These are phyloP conservation scores for Ctenicera cuprea DNA, from an alignment of 2,888 invertebrate genomes.

Conservation along the genomic window DNA sequence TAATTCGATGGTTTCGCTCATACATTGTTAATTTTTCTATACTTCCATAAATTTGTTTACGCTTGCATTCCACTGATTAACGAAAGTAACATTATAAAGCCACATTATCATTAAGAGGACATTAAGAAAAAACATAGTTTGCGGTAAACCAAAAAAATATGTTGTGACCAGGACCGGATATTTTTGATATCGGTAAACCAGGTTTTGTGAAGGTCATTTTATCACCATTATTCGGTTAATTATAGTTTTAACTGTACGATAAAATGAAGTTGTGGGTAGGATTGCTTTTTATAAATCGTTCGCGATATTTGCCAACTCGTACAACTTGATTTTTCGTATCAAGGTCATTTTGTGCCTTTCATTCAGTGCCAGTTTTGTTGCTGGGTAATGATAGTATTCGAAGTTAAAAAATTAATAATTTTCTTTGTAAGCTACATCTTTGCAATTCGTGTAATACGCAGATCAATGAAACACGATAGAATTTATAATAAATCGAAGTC, in stretches of 20 bases:
- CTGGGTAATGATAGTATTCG: not conserved
- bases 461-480: too few relatives aligned
- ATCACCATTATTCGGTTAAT: conserved; percentile 29
- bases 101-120: not conserved
- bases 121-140: conserved; percentile 21
- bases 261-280: conserved; percentile 7
- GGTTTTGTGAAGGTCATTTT: conserved; percentile 30
- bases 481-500: too few relatives aligned
- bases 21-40: not conserved
- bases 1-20: not conserved
- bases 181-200: conserved; percentile 11
- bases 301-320: conserved; percentile 17
- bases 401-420: too few relatives aligned
- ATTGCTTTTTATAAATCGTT: conserved; percentile 3
- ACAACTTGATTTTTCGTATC: conserved; percentile 18
- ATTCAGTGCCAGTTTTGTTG: conserved; percentile 13
- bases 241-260: conserved; percentile 15
- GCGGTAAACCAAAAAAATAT: conserved; percentile 23
- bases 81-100: too few relatives aligned
- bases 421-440: too few relatives aligned
- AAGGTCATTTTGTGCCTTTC: conserved; percentile 20
- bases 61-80: too few relatives aligned
- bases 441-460: too few relatives aligned
- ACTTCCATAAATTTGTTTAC: not conserved
- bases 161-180: conserved; percentile 25